Conservation (phyloP, 2,797 vertebrate genomes). For the Bradypus variegatus region DNA sequence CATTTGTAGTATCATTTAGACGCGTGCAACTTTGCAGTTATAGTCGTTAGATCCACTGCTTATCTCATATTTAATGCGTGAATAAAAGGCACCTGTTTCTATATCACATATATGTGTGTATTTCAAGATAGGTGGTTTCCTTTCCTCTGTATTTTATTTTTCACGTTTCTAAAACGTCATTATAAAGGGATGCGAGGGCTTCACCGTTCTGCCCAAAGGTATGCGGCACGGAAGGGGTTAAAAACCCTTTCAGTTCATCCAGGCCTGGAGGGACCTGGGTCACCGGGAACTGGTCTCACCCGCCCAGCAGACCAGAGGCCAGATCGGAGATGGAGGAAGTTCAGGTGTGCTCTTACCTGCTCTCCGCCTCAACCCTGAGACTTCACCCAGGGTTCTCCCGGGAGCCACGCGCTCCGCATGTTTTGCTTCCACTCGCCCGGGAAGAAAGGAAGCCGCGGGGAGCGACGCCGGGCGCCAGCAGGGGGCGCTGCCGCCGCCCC, state of each 20-base stretch:
- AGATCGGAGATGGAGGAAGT: rapidly evolving
- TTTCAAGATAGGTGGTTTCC: neutral
- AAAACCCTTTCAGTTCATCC: neutral
- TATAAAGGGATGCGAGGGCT: neutral
- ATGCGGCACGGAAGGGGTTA: neutral
- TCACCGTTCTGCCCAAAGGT: neutral
- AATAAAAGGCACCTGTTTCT: neutral
- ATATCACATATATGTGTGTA: neutral
- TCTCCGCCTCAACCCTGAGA: rapidly evolving
- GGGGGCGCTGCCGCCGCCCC: neutral
- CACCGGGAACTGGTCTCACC: neutral
- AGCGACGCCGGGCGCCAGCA: neutral
- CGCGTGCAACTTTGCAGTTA: neutral
- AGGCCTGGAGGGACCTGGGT: too few species aligned
- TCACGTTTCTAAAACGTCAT: neutral
- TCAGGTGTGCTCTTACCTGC: neutral
- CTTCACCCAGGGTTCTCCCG: too few species aligned
- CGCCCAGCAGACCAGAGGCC: neutral
- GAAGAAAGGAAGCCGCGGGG: neutral
- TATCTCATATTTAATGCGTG: neutral
- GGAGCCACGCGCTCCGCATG: neutral
- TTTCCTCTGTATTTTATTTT: neutral
- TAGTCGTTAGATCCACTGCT: neutral
- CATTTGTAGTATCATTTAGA: neutral
- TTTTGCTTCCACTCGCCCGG: neutral